Evolutionary conservation across 2,888 invertebrate species (phyloP), one percentile per base, ranked within the genome.

Genomic region (Cremastinae sp.): DNA sequence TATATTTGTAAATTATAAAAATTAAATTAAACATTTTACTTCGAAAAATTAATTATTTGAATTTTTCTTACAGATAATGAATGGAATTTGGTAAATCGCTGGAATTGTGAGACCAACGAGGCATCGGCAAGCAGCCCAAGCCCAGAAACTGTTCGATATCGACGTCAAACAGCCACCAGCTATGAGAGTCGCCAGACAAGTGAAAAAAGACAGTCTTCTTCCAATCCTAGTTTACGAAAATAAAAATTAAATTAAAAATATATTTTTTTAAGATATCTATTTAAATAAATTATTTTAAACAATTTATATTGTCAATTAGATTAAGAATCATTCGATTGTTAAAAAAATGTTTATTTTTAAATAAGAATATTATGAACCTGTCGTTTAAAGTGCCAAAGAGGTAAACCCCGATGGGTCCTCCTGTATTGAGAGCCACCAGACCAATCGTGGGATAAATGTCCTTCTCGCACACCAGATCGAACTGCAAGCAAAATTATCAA

Each of bases 71-170:
- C 97, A 96, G 85, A 98, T 97, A 74, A 97, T 97, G 88, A 97
- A 97, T 0, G 98, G 97, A 89, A 97, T 97, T 91, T 97, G 97
- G 90, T 97, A 97, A 45, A 97, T 94, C 0, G 97, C 97, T 2
- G 97, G 97, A 84, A 97, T 96, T 0, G 97, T 96, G 4, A 97
- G 90, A 1, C 98, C 98, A n/a, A 97, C 97, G 56, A 96, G 91
- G 14, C 94, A 91, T 78, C 97, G 92, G 83, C 96, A 95, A 1
- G 93, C 90, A 0, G 95, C 94, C 96, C 97, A 97, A 79, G 93
- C 92, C 94, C 95, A 95, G 88, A 95, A 97, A 84, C 94, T 92
- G 51, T 92, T 92, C 28, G 97, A 94, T 64, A 94, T 92, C 1
- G 96, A 95, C 2, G 96, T 96, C 81, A 95, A 90, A 81, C 96